Base-by-base conservation (phyloP, 2,888 invertebrate species). In the Megalurothrips usitatus region DNA sequence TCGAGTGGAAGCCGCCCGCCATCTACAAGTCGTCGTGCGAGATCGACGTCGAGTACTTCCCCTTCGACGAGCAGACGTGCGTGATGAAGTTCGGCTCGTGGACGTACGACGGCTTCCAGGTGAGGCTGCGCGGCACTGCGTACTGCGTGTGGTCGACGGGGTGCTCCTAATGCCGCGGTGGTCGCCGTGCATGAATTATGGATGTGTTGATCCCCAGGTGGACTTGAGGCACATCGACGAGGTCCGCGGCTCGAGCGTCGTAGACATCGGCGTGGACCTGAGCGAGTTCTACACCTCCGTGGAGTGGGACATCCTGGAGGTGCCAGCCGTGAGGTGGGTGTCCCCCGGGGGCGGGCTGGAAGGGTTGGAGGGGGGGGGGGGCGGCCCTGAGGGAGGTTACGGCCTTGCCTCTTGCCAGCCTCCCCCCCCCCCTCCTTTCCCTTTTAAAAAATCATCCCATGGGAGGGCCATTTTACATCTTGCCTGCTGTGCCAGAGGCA, bases 251-350 rank as follows among this genome's bases (percentile, higher is more conserved):
- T 95, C 95, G 88, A 95, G 95, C 87, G 91, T 95, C 84, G 96
- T 96, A 83, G 95, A 95, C 82, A 94, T 96, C 83, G 98, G 98
- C 80, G 97, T 99, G 83, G 99, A 99, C 89, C 91, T 99, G 84
- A 94, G 96, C 82, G 98, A 98, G 89, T 99, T 98, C 90, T 99
- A 99, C 90, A 96, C 96, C 91, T 97, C 97, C 83, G 98, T 98
- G 81, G 99, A 99, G 89, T 99, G 99, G 99, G 99, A 99, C 89
- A 97, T 99, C 86, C 90, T 99, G 83, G 96, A 96, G 89, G 98
- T 98, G 86, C 96, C 96, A 84, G 96, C 96, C 84, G 94, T 96
- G 84, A 93, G 96, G 95, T 94, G 87, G 89, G 89, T 85, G 79
- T 19, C 26, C 68, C n/a, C 11, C 26, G 23, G 68, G 1, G 34